Evolutionary conservation across 1,140 invertebrate genomes (phyloP).

Genomic region (Drosophila jambulina): DNA sequence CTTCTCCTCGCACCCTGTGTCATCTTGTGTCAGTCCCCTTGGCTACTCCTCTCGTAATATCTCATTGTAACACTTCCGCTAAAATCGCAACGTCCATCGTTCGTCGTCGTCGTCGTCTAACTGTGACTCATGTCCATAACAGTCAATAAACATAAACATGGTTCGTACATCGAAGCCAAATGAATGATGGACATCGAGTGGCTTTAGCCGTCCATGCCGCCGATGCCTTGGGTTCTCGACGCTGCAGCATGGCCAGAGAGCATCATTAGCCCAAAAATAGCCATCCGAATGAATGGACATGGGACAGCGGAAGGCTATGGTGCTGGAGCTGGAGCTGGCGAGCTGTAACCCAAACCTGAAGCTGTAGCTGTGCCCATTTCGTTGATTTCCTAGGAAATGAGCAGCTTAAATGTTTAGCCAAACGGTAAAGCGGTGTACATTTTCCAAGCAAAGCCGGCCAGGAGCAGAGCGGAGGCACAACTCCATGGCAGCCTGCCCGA

Average conservation of each 20-base stretch:
- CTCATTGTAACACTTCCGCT: conserved; percentile 82
- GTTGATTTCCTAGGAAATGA: conserved; percentile 80
- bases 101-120: conserved; percentile 57
- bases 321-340: not conserved
- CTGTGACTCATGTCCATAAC: conserved; percentile 83
- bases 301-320: conserved; percentile 19
- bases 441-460: conserved; percentile 48
- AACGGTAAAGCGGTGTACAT: conserved; percentile 76
- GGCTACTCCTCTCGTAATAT: conserved; percentile 44
- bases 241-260: conserved; percentile 33
- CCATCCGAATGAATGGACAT: conserved; percentile 41
- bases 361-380: conserved; percentile 59
- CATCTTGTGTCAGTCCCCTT: conserved; percentile 7
- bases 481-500: conserved; percentile 24
- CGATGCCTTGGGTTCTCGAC: conserved; percentile 30
- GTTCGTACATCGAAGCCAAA: conserved; percentile 69
- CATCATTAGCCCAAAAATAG: conserved; percentile 84
- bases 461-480: conserved; percentile 13
- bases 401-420: conserved; percentile 80
- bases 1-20: conserved; percentile 5
- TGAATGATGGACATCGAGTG: conserved; percentile 82
- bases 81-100: conserved; percentile 65
- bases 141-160: conserved; percentile 84
- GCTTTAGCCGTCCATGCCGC: conserved; percentile 54
- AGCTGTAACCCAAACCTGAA: conserved; percentile 23